These are phyloP conservation scores for Drosophila diplacantha DNA, from an alignment of 2,888 invertebrate genomes.

Conservation along the genomic window DNA sequence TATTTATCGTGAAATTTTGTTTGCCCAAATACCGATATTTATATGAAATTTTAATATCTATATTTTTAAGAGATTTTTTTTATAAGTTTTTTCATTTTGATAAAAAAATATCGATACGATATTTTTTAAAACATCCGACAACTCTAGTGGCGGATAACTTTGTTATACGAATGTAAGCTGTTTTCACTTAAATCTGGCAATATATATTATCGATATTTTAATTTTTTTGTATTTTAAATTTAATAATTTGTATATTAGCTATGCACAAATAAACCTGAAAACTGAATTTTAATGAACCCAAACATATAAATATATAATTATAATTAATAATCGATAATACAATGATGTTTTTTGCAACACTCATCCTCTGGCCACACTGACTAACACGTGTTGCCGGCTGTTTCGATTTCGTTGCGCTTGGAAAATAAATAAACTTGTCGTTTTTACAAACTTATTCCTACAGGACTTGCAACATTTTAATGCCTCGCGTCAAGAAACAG, in stretches of 20 bases:
- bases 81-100: too few species aligned
- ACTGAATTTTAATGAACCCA: not conserved
- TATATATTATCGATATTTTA: not conserved
- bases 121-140: too few species aligned
- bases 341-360: not conserved
- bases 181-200: not conserved
- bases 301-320: not conserved
- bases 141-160: not conserved
- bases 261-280: not conserved
- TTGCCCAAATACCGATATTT: not conserved
- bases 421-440: constrained; percentile 17
- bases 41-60: too few species aligned
- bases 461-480: not conserved
- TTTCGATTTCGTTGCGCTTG: constrained; percentile 11
- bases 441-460: not conserved
- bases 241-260: not conserved
- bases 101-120: too few species aligned
- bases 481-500: constrained; percentile 73
- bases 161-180: not conserved
- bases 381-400: constrained; percentile 60
- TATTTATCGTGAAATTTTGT: not conserved
- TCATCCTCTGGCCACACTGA: not conserved
- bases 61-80: too few species aligned
- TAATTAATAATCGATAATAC: not conserved
- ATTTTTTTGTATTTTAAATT: not conserved